A percentile compares a stretch with the other conserved stretches of the same genome.
phyloP scores from a whole-genome alignment of 2,113 vertebrate species.

The Chamaetylas fuelleborni region DNA sequence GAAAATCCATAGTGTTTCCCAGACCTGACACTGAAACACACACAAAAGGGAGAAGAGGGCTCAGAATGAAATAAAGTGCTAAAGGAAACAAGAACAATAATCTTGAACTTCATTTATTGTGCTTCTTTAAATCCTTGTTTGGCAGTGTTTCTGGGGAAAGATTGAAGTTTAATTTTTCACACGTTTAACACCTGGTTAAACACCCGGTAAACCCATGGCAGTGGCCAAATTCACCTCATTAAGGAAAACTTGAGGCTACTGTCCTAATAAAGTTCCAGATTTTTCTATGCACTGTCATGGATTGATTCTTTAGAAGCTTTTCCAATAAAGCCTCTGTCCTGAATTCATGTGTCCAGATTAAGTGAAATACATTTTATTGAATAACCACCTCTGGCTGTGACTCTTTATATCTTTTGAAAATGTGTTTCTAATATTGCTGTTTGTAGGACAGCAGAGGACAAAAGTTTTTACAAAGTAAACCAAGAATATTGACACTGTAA shows the following conservation, averaged over 20 bases:
- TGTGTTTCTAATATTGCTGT: neutral
- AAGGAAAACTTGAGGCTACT: neutral
- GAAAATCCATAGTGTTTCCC: neutral
- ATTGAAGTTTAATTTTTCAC: neutral
- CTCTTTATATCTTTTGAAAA: neutral
- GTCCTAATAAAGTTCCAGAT: neutral
- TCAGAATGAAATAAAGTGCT: neutral
- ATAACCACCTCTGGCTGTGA: neutral
- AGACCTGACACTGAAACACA: neutral
- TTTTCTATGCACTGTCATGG: neutral
- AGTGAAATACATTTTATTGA: neutral
- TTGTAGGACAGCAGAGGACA: neutral
- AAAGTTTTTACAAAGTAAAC: neutral
- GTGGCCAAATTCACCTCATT: neutral
- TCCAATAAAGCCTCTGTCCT: neutral
- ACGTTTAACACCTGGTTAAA: constrained; percentile 8
- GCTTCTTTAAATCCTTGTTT: constrained; percentile 1
- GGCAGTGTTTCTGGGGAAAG: neutral
- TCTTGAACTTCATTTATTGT: neutral
- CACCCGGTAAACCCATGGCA: neutral
- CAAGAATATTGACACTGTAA: neutral
- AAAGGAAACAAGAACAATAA: neutral
- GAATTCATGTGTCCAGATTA: neutral
- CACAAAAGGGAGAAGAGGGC: neutral
- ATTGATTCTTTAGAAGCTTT: neutral